Base-by-base conservation (phyloP, 2,888 invertebrate genomes). In the Girardia tigrina region DNA sequence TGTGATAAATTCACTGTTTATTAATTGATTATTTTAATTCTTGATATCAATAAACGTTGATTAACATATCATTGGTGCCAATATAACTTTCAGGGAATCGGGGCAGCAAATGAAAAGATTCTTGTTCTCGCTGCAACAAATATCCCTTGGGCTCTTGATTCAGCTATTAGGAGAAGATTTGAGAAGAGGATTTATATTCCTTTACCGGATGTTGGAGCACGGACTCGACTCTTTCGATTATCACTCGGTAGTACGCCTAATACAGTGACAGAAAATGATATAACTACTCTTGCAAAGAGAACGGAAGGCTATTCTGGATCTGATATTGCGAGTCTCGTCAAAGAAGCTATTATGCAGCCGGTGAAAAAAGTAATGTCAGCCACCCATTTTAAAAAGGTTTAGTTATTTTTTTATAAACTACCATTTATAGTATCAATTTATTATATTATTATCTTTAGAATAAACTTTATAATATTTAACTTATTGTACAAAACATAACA, bases 171-270 rank as follows among this genome's bases (percentile, higher is more conserved):
- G 78, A 89, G 97, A 87, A 88, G 95, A 85, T 97, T 98, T 86
- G 95, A 99, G 85, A 98, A 98, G 84, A 89, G 98, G 83, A 98
- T 98, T 82, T 97, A 95, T 85, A 98, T 99, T 82, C 91, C 97
- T 26, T 87, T 99, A 76, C 98, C 98, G 0, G 98, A 98, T 81
- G 91, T 90, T 79, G 90, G 90, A 81, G 97, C 95, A 0, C 87
- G 98, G 72, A 87, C 90, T 75, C 88, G 90, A 75, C 95, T 98
- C 92, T 97, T 98, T 83, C 93, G 92, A 83, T 86, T 97, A 77
- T 92, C 95, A 86, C 87, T 98, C 81, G 97, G 95, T n/a, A 91
- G 89, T 81, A 97, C 95, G 0, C 29, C 77, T 4, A n/a, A 87
- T 80, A 88, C 88, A 79, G 85, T 98, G 75, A 88, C 88, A 0